These are phyloP conservation scores for Zosterops japonicus DNA, from an alignment of 2,113 vertebrate genomes.

Conservation along the genomic window DNA sequence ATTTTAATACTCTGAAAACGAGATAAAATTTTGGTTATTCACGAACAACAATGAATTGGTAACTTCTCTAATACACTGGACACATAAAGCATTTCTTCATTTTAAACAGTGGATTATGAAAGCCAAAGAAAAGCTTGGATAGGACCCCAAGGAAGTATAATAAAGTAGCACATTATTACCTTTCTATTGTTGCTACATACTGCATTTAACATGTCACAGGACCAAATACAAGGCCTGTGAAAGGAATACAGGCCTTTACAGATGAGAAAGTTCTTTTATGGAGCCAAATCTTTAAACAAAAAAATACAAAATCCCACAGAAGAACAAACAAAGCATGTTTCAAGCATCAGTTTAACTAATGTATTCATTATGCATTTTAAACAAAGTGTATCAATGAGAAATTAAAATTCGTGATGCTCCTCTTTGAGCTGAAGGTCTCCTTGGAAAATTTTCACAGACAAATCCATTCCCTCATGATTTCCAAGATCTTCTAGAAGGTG, in stretches of 20 bases:
- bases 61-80: background rate
- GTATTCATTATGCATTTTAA: background rate
- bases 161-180: background rate
- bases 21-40: background rate
- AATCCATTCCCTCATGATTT: background rate
- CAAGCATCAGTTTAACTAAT: background rate
- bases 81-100: background rate
- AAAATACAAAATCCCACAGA: background rate
- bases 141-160: background rate
- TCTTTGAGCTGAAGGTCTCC: background rate
- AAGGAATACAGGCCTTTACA: background rate
- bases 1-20: background rate
- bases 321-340: background rate
- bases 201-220: background rate
- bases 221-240: background rate
- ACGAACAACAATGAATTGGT: background rate
- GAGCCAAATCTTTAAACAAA: background rate
- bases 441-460: background rate
- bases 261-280: background rate
- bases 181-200: background rate
- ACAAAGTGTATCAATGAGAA: background rate
- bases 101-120: background rate
- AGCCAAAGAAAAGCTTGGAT: background rate
- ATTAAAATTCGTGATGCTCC: background rate
- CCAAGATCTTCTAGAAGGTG: background rate